Base-by-base conservation (phyloP, 1,140 invertebrate species). In the Plodia interpunctella region DNA sequence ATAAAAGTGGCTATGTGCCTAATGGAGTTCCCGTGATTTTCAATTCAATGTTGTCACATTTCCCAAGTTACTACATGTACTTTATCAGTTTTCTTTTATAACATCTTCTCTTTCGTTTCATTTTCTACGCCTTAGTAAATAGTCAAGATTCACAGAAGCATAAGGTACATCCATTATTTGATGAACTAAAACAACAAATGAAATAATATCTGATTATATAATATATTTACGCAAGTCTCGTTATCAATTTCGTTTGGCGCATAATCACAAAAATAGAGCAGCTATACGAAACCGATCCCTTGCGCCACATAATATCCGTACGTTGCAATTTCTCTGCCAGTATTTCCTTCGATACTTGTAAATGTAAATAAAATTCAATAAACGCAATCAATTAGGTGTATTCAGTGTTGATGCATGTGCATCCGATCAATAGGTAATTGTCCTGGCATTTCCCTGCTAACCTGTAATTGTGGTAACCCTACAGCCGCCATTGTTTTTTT, bases 401-500 rank as follows among this genome's bases (percentile, higher is more conserved):
- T 44, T 13, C 38, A 44, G 38, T 44, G 15, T 44, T 44, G 38
- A 44, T 3, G 38, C 13, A 44, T 25, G 21, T 25, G 21, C 32
- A 35, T 35, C 17, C 53, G 58, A 64, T 72, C 59, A 66, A 68
- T 66, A 55, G 56, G 59, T 70, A 72, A 70, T 69, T 63, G 57
- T 57, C 25, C 9, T 70, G 64, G 57, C 64, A 68, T 68, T 68
- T 68, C 64, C 63, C 65, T 35, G 52, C 35, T 38, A 55, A 15
- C 15, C 21, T 56, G 35, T 56, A 56, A 55, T 61, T 61, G 59
- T 55, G 32, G 54, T 55, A 11, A 8, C 13, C 30, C 30, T 32
- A 32, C 30, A 32, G 30, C 11, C 30, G 30, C 30, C 30, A 32
- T 32, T 32, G 30, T 11, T 32, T 32, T 32, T 32, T 32, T 32